Evolutionary conservation across 2,113 vertebrate species (phyloP).

Genomic region (Onychostruthus taczanowskii): DNA sequence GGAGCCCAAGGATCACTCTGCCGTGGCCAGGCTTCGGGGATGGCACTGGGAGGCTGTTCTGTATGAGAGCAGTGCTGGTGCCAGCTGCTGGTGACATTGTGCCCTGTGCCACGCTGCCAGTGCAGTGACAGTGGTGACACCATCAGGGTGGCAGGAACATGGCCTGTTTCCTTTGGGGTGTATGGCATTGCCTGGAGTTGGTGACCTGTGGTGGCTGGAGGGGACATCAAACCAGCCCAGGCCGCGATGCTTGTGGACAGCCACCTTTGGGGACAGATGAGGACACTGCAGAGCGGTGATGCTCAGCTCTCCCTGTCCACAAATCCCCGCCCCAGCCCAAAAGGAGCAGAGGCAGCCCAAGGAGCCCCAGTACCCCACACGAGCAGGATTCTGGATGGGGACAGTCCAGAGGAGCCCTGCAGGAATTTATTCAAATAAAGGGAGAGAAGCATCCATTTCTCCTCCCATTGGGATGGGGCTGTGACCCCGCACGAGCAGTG

Average conservation of each 20-base stretch:
- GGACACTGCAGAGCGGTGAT: fast-evolving
- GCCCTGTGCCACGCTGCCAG: background rate
- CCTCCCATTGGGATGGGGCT: fast-evolving
- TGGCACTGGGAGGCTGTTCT: fast-evolving
- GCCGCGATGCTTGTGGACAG: fast-evolving
- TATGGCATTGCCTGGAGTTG: background rate
- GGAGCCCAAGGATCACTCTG: background rate
- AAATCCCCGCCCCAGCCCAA: background rate
- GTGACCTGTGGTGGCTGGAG: background rate
- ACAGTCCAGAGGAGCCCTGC: background rate
- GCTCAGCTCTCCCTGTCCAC: background rate
- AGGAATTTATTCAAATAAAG: too few relatives aligned
- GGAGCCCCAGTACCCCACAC: fast-evolving
- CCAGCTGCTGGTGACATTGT: too few relatives aligned
- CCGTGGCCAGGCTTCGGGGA: background rate
- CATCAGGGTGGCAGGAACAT: fast-evolving
- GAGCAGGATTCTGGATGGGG: background rate
- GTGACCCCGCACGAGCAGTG: fast-evolving
- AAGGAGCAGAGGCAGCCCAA: background rate
- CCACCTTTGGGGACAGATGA: background rate
- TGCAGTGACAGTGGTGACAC: background rate
- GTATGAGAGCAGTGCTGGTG: background rate
- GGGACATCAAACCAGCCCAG: too few relatives aligned
- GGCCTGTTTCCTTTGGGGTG: background rate
- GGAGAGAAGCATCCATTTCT: background rate